A percentile compares a stretch with the other conserved stretches of the same genome.
These are phyloP conservation scores for Coremacera marginata DNA, from an alignment of 2,888 invertebrate genomes.

Conservation along the genomic window DNA sequence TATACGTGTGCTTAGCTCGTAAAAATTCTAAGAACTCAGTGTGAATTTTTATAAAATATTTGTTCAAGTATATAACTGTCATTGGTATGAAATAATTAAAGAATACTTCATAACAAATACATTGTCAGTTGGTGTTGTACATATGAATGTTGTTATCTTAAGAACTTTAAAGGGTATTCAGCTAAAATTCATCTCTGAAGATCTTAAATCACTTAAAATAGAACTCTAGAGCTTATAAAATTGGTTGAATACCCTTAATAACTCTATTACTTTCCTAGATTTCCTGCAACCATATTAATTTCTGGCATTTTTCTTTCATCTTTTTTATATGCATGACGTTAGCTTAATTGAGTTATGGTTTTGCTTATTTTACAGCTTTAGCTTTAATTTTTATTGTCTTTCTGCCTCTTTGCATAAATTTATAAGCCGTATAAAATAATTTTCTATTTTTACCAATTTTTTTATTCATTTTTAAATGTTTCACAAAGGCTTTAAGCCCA, in stretches of 20 bases:
- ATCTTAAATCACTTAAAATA: no score
- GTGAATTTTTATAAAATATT: neutral
- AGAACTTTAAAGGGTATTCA: neutral
- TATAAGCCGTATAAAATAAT: no score
- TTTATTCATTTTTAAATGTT: neutral
- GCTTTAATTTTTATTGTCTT: neutral
- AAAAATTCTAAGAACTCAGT: neutral
- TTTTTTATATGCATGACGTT: no score
- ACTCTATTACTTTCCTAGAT: no score
- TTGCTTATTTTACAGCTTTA: neutral
- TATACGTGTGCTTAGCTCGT: conserved; percentile 24
- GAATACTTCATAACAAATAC: conserved; percentile 15
- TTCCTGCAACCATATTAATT: no score
- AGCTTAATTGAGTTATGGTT: no score
- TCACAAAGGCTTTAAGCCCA: neutral
- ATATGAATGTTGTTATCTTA: conserved; percentile 1
- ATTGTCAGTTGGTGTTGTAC: conserved; percentile 25
- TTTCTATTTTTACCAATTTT: no score
- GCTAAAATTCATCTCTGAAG: no score
- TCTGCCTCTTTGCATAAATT: neutral
- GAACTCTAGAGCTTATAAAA: no score
- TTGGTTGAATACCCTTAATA: no score
- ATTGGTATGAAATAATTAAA: neutral
- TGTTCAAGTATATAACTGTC: neutral
- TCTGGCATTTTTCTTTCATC: no score